Evolutionary conservation across 2,888 invertebrate species (phyloP), one percentile per base, ranked within the genome.

Genomic region (Lycia hirtaria): DNA sequence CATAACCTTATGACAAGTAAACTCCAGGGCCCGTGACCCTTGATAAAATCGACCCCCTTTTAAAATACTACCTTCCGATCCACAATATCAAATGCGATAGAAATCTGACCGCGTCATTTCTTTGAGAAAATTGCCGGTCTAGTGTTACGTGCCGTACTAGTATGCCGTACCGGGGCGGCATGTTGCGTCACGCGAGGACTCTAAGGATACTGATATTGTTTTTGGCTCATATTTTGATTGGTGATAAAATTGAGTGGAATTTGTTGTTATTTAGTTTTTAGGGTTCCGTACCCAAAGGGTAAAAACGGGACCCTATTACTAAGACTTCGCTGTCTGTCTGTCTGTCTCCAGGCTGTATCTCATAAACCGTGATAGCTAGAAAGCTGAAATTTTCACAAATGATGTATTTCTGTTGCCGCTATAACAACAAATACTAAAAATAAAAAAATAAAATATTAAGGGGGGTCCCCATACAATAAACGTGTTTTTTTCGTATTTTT

Each of bases 1-100:
- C 28, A 32, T 44, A 44, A 44, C 30, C 15, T 44, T 44, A 44
- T 44, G 44, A 44, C 44, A 30, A 44, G 44, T 44, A 44, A 44
- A 32, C 44, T 44, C 30, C 14, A 30, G 44, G 44, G 44, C 32
- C 44, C 44, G 44, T 44, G 20, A 44, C 30, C 44, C 30, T 12
- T 30, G 44, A 44, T 44, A 44, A 44, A 19, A 44, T 44, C 30
- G 14, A 44, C 30, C 44, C 44, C 20, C 32, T 44, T 43, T 44
- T 32, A 44, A 44, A 44, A 44, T 32, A 30, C 44, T 44, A 44
- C 44, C 30, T 32, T 44, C 44, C 30, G 30, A 44, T 44, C 30
- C 44, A 44, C 44, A 32, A 30, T 44, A 44, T 44, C 30, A 30
- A 15, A 44, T 30, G 30, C 28, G 44, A 44, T 44, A 44, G 44